These are phyloP conservation scores for Hiodon alosoides DNA, from an alignment of 2,113 vertebrate species.

Conservation along the genomic window DNA sequence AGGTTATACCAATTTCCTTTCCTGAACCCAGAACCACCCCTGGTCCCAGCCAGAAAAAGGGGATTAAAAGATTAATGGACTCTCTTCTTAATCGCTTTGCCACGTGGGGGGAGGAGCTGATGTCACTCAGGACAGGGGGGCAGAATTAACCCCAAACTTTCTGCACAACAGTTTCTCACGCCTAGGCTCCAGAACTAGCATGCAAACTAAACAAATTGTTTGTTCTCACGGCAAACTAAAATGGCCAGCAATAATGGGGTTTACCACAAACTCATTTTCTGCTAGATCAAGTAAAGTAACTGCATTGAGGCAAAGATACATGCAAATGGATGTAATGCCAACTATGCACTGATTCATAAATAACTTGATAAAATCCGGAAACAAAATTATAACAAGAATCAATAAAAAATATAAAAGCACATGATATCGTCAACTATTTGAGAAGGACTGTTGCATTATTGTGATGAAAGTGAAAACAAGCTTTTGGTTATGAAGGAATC, in stretches of 20 bases:
- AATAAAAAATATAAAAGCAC: background rate
- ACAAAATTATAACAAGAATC: too few relatives aligned
- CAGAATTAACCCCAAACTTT: slow-evolving; percentile 16
- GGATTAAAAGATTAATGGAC: slow-evolving; percentile 50
- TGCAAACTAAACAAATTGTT: background rate
- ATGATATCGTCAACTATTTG: background rate
- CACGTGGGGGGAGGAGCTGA: slow-evolving; percentile 33
- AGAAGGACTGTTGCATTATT: background rate
- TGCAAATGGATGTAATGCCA: too few relatives aligned
- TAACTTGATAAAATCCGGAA: too few relatives aligned
- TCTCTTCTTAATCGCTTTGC: slow-evolving; percentile 39
- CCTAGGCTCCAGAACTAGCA: background rate
- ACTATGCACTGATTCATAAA: too few relatives aligned
- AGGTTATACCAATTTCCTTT: background rate
- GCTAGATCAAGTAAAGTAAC: too few relatives aligned
- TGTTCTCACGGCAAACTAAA: background rate
- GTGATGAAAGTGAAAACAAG: too few relatives aligned
- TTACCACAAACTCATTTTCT: too few relatives aligned
- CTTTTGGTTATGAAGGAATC: too few relatives aligned
- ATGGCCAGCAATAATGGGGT: background rate
- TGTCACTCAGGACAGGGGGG: slow-evolving; percentile 31
- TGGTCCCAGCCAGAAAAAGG: slow-evolving; percentile 21
- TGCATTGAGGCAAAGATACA: too few relatives aligned
- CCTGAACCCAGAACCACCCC: slow-evolving; percentile 20
- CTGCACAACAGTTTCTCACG: background rate